phyloP scores from a whole-genome alignment of 92 coral and sea anemone genomes.

The Nematostella vectensis region DNA sequence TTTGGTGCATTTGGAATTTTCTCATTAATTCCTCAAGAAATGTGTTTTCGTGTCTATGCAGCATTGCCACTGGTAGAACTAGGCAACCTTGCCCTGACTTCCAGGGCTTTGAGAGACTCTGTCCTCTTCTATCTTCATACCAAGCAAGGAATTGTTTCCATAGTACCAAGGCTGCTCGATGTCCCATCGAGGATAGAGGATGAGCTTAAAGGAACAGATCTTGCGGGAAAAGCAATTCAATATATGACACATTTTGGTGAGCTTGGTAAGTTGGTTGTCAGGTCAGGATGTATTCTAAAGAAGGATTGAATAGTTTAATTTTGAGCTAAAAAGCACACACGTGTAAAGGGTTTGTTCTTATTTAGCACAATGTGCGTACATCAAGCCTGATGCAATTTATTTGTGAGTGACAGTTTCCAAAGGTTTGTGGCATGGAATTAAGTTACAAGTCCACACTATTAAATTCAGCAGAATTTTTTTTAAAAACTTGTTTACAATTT shows the following conservation, averaged over 20 bases:
- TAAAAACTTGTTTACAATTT: too few relatives aligned
- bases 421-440: too few relatives aligned
- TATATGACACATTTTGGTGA: constrained; percentile 70
- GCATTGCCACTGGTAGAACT: constrained; percentile 59
- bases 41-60: constrained; percentile 59
- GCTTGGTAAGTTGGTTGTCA: constrained; percentile 79
- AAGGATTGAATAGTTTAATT: too few relatives aligned
- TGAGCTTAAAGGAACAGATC: constrained; percentile 26
- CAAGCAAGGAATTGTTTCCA: constrained; percentile 62
- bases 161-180: constrained; percentile 46
- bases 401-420: too few relatives aligned
- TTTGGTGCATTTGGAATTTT: constrained; percentile 58
- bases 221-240: constrained; percentile 29
- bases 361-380: too few relatives aligned
- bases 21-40: constrained; percentile 65
- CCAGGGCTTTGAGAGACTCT: constrained; percentile 65
- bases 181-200: constrained; percentile 15
- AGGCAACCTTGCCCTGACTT: constrained; percentile 69
- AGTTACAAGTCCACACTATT: too few relatives aligned
- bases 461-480: too few relatives aligned
- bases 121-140: constrained; percentile 61
- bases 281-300: too few relatives aligned
- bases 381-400: too few relatives aligned
- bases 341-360: too few relatives aligned
- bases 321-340: too few relatives aligned